These are phyloP conservation scores for Heteropelma amictum DNA, from an alignment of 2,888 invertebrate species.

Conservation along the genomic window DNA sequence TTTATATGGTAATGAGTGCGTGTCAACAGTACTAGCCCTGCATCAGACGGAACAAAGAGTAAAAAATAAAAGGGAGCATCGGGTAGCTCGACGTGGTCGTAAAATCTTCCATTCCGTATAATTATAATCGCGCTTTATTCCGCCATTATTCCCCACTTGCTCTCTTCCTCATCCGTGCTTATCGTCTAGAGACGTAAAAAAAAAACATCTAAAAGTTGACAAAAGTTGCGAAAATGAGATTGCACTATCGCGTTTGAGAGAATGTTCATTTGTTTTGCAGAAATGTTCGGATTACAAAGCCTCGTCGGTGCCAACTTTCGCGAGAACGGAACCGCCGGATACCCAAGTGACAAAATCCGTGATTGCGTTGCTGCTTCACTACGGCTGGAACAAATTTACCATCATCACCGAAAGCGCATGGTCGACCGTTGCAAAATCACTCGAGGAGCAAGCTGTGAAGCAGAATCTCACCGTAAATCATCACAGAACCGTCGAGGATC, in stretches of 20 bases:
- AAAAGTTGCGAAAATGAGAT: too few species aligned
- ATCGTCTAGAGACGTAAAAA: too few species aligned
- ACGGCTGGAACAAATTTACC: conserved; percentile 96
- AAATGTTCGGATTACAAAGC: conserved; percentile 96
- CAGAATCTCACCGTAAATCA: conserved; percentile 92
- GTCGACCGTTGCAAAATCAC: conserved; percentile 89
- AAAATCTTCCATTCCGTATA: conserved; percentile 1
- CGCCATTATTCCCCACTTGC: too few species aligned
- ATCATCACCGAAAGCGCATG: conserved; percentile 91
- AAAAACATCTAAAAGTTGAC: too few species aligned
- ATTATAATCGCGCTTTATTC: too few species aligned
- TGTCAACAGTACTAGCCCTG: conserved; percentile 25
- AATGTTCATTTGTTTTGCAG: conserved; percentile 81
- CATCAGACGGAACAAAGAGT: neutral
- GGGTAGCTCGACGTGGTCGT: neutral
- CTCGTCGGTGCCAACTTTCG: conserved; percentile 93
- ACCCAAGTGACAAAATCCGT: conserved; percentile 97
- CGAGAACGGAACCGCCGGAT: conserved; percentile 95
- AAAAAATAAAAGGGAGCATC: neutral
- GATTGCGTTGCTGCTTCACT: conserved; percentile 92
- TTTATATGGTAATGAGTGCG: conserved; percentile 48
- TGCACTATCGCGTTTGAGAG: too few species aligned
- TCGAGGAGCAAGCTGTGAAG: conserved; percentile 86
- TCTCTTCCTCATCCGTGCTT: neutral
- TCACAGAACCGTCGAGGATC: conserved; percentile 84